Evolutionary conservation across 1,140 invertebrate genomes (phyloP), one percentile per base, ranked within the genome.

Genomic region (Brachionus sp.): DNA sequence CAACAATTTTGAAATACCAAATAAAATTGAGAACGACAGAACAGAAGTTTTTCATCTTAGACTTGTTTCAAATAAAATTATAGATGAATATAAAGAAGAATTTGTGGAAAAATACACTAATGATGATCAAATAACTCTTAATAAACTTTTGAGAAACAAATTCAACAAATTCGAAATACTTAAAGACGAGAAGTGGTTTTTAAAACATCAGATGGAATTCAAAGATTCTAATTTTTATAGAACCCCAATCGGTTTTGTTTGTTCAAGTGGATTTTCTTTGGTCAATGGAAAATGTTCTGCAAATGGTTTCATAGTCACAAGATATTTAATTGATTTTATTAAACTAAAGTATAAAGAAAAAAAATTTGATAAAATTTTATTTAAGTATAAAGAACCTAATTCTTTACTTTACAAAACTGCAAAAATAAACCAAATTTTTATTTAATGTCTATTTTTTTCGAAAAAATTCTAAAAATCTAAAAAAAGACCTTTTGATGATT

Each of bases 131-230:
- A 53, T 33, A 35, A 80, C 35, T 13, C 29, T 75, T 3, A 80
- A 80, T 62, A 66, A 62, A 23, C 35, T 57, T n/a, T 19, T 66
- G 13, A 57, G 39, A 80, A 35, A 9, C 6, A 80, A 80, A 62
- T 66, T 80, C 57, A 80, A 66, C 7, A 80, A 80, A 35, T 80
- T 42, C 7, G 50, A 80, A 37, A 62, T 80, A 12, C 33, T 80
- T n/a, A 57, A 39, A 42, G 77, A 80, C 19, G 77, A 80, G 35
- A 66, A 29, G 10, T 66, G 39, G 19, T 80, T 80, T 29, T 16
- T 35, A 1, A 78, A 12, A 37, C 16, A 37, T 62, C 29, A 78
- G 1, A 19, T 62, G 23, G 77, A 80, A 25, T 80, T 12, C 9
- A 80, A 19, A 39, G 46, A 62, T 62, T 80, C 62, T 42, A 25